Conservation (phyloP, 2,797 vertebrate genomes). For the Acrossocheilus wenchowensis region DNA sequence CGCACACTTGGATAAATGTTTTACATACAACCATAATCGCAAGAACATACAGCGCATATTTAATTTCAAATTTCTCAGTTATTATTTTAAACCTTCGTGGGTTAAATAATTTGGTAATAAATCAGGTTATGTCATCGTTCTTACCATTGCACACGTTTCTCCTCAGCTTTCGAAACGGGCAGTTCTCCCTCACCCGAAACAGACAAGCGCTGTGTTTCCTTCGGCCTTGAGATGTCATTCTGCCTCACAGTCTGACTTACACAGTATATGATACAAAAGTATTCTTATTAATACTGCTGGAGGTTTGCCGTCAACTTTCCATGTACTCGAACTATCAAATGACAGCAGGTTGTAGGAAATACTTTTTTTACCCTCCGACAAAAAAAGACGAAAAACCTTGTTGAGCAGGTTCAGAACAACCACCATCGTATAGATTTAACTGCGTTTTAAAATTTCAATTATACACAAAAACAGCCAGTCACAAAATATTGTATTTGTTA, state of each 20-base stretch:
- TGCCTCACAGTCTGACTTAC: neutral
- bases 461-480: neutral
- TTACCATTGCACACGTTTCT: slow-evolving; percentile 62
- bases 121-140: neutral
- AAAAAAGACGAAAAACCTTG: slow-evolving; percentile 3
- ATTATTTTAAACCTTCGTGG: neutral
- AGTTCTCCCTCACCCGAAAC: slow-evolving; percentile 65
- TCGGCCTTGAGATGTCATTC: slow-evolving; percentile 55
- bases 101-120: neutral
- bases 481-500: neutral
- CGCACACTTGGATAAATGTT: no score
- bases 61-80: no score
- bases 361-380: slow-evolving; percentile 61
- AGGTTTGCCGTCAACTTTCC: neutral
- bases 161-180: slow-evolving; percentile 65
- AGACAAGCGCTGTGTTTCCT: slow-evolving; percentile 62
- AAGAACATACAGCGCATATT: neutral
- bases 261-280: neutral
- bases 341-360: neutral
- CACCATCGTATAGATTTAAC: neutral
- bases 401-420: slow-evolving; percentile 34
- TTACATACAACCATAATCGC: no score
- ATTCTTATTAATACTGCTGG: neutral
- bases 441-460: no score
- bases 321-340: neutral